phyloP scores from a whole-genome alignment of 2,113 vertebrate species.

The Eulemur rufifrons region DNA sequence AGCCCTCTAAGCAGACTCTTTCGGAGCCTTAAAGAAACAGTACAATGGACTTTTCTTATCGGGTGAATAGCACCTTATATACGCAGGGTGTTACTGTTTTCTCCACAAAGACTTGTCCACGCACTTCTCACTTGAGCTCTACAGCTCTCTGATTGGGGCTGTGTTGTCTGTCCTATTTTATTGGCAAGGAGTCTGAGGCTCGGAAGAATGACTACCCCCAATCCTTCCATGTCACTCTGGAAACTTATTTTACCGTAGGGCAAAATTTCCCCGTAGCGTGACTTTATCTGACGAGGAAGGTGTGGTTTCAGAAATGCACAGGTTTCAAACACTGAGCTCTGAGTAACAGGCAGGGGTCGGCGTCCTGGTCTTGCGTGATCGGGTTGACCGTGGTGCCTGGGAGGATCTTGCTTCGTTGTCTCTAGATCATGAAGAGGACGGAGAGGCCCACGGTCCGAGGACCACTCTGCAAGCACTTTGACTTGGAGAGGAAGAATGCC shows the following conservation, averaged over 20 bases:
- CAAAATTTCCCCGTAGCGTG: background rate
- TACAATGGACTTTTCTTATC: background rate
- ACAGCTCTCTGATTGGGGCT: background rate
- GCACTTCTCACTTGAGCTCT: background rate
- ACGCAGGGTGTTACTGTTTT: background rate
- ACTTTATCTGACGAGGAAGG: background rate
- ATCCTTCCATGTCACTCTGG: background rate
- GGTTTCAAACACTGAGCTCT: background rate
- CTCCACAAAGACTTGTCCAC: background rate
- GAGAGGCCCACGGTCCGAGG: background rate
- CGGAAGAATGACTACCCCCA: background rate
- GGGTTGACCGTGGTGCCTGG: background rate
- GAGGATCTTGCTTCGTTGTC: background rate
- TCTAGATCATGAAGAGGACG: background rate
- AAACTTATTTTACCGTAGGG: background rate
- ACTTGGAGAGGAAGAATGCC: slow-evolving; percentile 69
- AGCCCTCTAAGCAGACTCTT: background rate
- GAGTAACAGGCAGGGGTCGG: too few relatives aligned
- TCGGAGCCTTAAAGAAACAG: background rate
- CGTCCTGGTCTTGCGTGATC: too few relatives aligned
- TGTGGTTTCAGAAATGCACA: background rate
- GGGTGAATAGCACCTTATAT: background rate
- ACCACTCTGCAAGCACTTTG: slow-evolving; percentile 42
- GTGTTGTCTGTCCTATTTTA: too few relatives aligned
- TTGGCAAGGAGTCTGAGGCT: background rate